These are phyloP conservation scores for Cantharis nigra DNA, from an alignment of 2,888 invertebrate species.

Conservation along the genomic window DNA sequence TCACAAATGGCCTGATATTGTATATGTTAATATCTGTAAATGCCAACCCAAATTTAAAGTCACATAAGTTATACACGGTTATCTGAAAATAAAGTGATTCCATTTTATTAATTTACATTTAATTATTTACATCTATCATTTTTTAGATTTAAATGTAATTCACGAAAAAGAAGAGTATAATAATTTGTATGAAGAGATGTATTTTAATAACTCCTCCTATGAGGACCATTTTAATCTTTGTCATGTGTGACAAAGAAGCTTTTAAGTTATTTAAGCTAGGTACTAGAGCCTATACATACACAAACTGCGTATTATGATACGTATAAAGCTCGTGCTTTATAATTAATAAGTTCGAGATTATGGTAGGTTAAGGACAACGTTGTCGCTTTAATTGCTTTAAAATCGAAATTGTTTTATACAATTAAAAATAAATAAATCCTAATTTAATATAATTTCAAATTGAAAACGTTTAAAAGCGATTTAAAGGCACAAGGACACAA, in stretches of 20 bases:
- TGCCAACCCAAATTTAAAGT: not conserved
- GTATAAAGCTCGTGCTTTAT: not conserved
- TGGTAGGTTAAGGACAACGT: not conserved
- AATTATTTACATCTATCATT: not conserved
- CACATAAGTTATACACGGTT: not conserved
- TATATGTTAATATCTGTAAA: constrained; percentile 2
- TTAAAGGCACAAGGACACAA: no score
- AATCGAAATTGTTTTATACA: no score
- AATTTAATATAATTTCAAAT: no score
- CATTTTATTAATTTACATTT: not conserved
- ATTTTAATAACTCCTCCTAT: not conserved
- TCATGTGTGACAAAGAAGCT: not conserved
- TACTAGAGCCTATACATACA: not conserved
- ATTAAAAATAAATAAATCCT: no score
- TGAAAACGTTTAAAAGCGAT: no score
- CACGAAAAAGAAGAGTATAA: no score
- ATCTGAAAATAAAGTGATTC: not conserved
- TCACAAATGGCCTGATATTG: constrained; percentile 1
- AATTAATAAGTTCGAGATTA: not conserved
- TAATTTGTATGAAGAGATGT: no score
- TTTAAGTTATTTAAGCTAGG: not conserved
- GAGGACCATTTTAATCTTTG: not conserved
- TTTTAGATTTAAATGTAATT: no score
- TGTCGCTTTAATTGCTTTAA: not conserved
- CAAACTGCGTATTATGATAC: not conserved